Evolutionary conservation across 2,113 vertebrate species (phyloP), one percentile per base, ranked within the genome.

Genomic region (Solenodon paradoxus): DNA sequence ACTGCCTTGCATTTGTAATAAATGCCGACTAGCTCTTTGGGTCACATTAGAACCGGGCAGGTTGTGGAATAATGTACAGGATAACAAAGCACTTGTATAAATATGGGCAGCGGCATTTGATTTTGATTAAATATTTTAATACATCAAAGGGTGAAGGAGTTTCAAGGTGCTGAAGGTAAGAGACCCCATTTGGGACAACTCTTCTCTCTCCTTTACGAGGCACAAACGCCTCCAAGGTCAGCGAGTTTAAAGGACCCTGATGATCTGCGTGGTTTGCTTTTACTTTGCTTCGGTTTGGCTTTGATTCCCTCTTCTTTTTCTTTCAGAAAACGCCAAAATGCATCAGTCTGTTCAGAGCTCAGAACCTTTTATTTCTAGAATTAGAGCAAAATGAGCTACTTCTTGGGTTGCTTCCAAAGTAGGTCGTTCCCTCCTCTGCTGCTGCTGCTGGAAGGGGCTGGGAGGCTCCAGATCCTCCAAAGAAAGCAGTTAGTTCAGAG

Each of bases 1-100:
- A 98, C 98, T 98, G 99, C 98, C 98, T 98, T 94, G 96, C 98
- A 99, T 99, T 98, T 97, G 98, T 99, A 98, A 99, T 98, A 98
- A 98, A 98, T 98, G 98, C 97, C 90, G 96, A 97, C 96, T 96
- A 64, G 94, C 98, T 98, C 98, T 97, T 98, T 95, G 96, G 98
- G 98, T 98, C 98, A 77, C 95, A 96, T 98, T 98, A 98, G 96
- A 98, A 97, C 80, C 90, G 97, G 97, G 97, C 96, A 97, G 97
- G 98, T 84, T 98, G 97, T 87, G 82, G 94, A 97, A 97, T 98
- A 98, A 98, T 96, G 97, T 96, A 97, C 40, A 78, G 96, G 94
- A 97, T 98, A 98, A 98, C 98, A 98, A 98, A 97, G 97, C 97
- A 97, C 96, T 97, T 98, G 96, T 95, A 97, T 98, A 98, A 98